Evolutionary conservation across 1,140 invertebrate genomes (phyloP).

Genomic region (Polyergus mexicanus): DNA sequence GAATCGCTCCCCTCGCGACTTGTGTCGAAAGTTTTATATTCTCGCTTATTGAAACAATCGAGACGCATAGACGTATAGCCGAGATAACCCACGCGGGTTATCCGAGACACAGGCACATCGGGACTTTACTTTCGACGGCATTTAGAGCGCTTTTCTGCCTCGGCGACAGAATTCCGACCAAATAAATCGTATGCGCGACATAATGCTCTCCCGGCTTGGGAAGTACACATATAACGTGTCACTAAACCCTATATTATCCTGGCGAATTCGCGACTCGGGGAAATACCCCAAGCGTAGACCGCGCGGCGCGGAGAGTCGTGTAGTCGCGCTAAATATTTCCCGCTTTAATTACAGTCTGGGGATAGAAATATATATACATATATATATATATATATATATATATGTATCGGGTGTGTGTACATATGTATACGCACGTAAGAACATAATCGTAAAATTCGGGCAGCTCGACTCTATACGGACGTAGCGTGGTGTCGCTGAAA

Average conservation of each 20-base stretch:
- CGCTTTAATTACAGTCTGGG: conserved; percentile 51
- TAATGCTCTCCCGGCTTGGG: conserved; percentile 18
- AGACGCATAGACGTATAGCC: conserved; percentile 7
- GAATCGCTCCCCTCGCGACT: background rate
- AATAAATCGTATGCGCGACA: conserved; percentile 27
- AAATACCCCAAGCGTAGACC: conserved; percentile 5
- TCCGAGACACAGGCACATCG: conserved; percentile 5
- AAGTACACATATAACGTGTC: conserved; percentile 34
- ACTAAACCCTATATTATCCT: conserved; percentile 38
- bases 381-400: background rate
- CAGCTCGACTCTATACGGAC: conserved; percentile 23
- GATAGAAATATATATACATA: too few species aligned
- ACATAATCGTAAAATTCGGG: conserved; percentile 63
- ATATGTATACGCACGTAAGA: conserved; percentile 28
- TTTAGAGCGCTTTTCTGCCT: conserved; percentile 37
- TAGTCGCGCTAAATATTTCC: conserved; percentile 59
- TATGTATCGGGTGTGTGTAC: conserved; percentile 17
- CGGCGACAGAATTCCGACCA: conserved; percentile 21
- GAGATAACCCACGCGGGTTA: conserved; percentile 52
- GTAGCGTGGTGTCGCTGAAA: conserved; percentile 38
- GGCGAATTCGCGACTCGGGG: conserved; percentile 47
- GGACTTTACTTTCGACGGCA: conserved; percentile 20
- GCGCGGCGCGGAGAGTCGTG: background rate
- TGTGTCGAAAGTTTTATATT: conserved; percentile 40
- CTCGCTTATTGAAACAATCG: background rate